Conservation (phyloP, 2,113 vertebrate species). For the Dasypus novemcinctus region DNA sequence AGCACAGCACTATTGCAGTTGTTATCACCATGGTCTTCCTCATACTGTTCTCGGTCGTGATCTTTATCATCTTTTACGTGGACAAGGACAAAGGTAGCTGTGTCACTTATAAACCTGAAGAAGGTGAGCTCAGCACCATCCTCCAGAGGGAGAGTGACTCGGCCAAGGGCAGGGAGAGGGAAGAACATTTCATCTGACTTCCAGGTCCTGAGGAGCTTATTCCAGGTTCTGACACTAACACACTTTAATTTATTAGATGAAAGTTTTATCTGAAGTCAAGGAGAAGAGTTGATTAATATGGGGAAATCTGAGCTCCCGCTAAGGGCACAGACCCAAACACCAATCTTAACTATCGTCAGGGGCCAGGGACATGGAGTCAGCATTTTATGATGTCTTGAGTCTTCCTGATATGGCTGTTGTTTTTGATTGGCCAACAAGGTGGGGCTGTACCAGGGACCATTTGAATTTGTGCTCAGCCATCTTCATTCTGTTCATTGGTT, state of each 20-base stretch:
- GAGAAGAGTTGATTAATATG: neutral
- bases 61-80: constrained; percentile 67
- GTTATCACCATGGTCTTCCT: constrained; percentile 85
- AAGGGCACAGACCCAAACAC: constrained; percentile 8
- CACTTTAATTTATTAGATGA: constrained; percentile 68
- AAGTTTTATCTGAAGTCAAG: constrained; percentile 17
- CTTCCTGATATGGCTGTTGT: neutral
- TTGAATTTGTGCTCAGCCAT: too few species aligned
- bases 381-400: neutral
- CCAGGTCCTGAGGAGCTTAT: neutral
- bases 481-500: neutral
- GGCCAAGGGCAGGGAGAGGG: too few species aligned
- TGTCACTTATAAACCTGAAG: too few species aligned
- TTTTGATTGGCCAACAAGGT: neutral
- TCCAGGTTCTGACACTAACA: neutral
- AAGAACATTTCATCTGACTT: constrained; percentile 90
- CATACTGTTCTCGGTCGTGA: constrained; percentile 84
- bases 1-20: constrained; percentile 80
- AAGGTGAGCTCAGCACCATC: too few species aligned
- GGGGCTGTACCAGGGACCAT: too few species aligned
- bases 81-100: too few species aligned
- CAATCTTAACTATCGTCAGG: neutral
- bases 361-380: constrained; percentile 17
- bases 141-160: too few species aligned
- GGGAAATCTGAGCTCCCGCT: constrained; percentile 30